phyloP scores from a whole-genome alignment of 2,888 invertebrate genomes.

The Orthosia incerta region DNA sequence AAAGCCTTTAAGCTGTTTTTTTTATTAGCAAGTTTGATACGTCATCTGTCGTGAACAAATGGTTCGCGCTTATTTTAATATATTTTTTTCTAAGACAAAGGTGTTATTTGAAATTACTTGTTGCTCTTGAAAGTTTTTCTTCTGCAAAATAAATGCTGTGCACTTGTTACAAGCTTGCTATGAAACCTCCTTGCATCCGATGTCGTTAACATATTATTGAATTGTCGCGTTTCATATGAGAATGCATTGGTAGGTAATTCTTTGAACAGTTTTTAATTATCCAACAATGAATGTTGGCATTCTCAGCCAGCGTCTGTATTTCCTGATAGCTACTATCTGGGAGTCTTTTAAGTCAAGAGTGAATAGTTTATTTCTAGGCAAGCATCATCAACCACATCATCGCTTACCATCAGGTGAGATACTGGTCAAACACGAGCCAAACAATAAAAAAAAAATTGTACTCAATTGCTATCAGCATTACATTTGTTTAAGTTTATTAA shows the following conservation, averaged over 20 bases:
- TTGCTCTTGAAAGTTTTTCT: constrained; percentile 7
- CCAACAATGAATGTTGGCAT: background rate
- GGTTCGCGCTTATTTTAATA: background rate
- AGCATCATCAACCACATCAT: no score
- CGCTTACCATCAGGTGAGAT: no score
- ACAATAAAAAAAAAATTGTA: background rate
- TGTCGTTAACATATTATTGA: constrained; percentile 1
- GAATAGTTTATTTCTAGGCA: no score
- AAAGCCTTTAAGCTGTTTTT: constrained; percentile 50
- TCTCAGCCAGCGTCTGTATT: no score
- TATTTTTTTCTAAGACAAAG: background rate
- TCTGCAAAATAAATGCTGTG: background rate
- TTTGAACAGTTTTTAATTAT: constrained; percentile 1
- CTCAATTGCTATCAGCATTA: background rate
- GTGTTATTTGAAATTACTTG: constrained; percentile 12
- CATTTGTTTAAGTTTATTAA: background rate
- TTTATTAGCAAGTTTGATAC: constrained; percentile 41
- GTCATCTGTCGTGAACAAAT: constrained; percentile 47
- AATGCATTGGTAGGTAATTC: constrained; percentile 22
- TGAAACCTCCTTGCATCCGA: background rate
- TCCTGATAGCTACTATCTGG: no score
- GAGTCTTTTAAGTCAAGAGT: no score
- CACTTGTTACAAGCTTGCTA: constrained; percentile 2
- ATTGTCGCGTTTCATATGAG: background rate
- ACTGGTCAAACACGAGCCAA: no score